A percentile compares a stretch with the other conserved stretches of the same genome.
These are phyloP conservation scores for Enoplosus armatus DNA, from an alignment of 2,797 vertebrate genomes.

Conservation along the genomic window DNA sequence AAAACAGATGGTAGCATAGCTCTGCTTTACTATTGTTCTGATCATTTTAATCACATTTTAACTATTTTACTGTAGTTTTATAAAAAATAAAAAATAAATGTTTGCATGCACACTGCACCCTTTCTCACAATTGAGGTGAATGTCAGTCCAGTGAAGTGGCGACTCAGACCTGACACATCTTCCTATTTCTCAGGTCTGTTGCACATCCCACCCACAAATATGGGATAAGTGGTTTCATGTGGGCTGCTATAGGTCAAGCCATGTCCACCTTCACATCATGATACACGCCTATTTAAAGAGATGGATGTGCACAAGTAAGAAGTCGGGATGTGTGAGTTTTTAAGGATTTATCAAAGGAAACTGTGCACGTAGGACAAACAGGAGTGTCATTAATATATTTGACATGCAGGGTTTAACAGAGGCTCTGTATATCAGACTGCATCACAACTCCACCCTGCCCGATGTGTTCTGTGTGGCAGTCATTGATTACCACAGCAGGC, in stretches of 20 bases:
- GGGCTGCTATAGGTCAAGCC: not conserved
- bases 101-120: not conserved
- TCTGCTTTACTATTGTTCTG: not conserved
- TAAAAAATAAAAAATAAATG: too few relatives aligned
- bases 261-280: conserved; percentile 4
- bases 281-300: conserved; percentile 6
- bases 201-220: not conserved
- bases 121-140: not conserved
- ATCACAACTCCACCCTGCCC: not conserved
- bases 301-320: not conserved
- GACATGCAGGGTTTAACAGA: not conserved
- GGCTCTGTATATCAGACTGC: not conserved
- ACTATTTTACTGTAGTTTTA: not conserved
- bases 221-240: conserved; percentile 5
- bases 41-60: not conserved
- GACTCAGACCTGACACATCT: not conserved
- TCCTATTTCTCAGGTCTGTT: not conserved
- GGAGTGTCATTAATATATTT: not conserved
- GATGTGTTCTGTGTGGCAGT: not conserved
- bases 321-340: not conserved
- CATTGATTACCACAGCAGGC: not conserved
- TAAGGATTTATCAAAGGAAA: not conserved
- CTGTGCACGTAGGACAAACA: not conserved
- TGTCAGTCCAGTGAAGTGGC: not conserved
- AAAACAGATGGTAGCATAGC: not conserved